These are phyloP conservation scores for Gallinago stenura DNA, from an alignment of 2,797 vertebrate species.

Conservation along the genomic window DNA sequence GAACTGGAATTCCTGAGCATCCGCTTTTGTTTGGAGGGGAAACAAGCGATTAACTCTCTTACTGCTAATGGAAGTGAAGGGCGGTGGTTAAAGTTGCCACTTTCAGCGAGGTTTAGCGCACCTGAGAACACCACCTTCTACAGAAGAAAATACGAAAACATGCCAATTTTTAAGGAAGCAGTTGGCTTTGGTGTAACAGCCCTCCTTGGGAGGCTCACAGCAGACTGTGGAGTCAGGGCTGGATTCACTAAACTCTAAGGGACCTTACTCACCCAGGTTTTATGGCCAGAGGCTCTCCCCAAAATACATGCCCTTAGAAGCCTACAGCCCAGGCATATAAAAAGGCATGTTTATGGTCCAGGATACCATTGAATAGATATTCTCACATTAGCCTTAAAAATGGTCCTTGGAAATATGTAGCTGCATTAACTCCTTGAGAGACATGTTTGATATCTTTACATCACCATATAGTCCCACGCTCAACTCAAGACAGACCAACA, in stretches of 20 bases:
- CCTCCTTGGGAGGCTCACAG: background rate
- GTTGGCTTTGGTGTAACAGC: background rate
- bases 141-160: background rate
- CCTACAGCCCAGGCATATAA: background rate
- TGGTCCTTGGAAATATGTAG: background rate
- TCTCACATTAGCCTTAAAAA: background rate
- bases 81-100: slow-evolving; percentile 26
- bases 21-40: slow-evolving; percentile 56
- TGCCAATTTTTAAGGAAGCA: background rate
- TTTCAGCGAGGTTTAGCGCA: slow-evolving; percentile 33
- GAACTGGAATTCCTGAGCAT: slow-evolving; percentile 29
- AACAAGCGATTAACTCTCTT: slow-evolving; percentile 53
- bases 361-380: background rate
- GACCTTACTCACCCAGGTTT: background rate
- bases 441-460: background rate
- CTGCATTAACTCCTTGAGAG: background rate
- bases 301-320: background rate
- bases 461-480: background rate
- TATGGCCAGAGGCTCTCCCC: background rate
- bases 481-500: background rate
- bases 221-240: background rate
- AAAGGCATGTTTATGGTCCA: background rate
- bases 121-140: background rate
- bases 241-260: background rate
- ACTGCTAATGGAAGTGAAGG: background rate